phyloP scores from a whole-genome alignment of 2,888 invertebrate species.

The Geophilus truncorum region DNA sequence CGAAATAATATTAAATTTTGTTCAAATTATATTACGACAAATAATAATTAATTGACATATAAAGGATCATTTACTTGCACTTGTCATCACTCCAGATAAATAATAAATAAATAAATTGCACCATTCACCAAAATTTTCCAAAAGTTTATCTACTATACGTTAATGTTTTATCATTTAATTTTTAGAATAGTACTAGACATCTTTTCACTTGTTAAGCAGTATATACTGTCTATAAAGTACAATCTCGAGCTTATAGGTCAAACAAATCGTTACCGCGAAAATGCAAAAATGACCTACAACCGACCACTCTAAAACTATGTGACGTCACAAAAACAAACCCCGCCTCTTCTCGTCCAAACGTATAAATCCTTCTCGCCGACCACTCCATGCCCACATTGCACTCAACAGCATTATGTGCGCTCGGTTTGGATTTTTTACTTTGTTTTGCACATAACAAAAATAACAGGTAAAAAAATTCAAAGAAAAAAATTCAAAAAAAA shows the following conservation, averaged over 20 bases:
- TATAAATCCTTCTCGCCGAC: not conserved
- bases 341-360: not conserved
- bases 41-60: no score
- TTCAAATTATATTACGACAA: no score
- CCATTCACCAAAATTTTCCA: no score
- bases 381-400: slow-evolving; percentile 8
- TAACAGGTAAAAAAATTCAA: not conserved
- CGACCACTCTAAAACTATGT: not conserved
- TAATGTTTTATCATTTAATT: no score
- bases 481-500: not conserved
- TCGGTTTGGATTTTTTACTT: not conserved
- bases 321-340: not conserved
- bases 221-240: slow-evolving; percentile 20
- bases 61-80: no score
- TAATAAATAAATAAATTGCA: no score
- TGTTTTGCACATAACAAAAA: not conserved
- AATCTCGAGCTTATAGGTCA: not conserved
- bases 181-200: no score
- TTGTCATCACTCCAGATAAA: no score
- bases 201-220: no score
- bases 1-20: no score
- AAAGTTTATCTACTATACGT: no score
- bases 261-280: not conserved
- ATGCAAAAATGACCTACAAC: not conserved
- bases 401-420: not conserved